phyloP scores from a whole-genome alignment of 2,797 vertebrate genomes.

The Rhinophrynus dorsalis region DNA sequence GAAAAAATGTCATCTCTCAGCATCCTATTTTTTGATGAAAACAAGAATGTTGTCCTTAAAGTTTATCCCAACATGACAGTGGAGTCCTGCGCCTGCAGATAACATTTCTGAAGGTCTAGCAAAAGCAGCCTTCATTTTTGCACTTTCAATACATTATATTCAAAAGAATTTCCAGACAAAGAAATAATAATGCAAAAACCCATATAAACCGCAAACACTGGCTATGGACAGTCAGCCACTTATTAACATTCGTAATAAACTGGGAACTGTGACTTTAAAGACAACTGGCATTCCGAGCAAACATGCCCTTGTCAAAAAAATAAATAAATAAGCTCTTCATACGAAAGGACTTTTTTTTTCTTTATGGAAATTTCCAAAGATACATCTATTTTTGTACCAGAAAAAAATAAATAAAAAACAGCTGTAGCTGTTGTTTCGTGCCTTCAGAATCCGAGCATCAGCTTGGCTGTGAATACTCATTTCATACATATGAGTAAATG shows the following conservation, averaged over 20 bases:
- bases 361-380: constrained; percentile 6
- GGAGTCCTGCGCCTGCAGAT: constrained; percentile 94
- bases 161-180: constrained; percentile 13
- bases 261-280: not conserved
- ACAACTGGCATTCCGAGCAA: not conserved
- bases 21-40: constrained; percentile 94
- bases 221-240: constrained; percentile 3
- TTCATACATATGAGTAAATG: constrained; percentile 16
- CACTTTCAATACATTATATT: constrained; percentile 65
- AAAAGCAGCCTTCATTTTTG: constrained; percentile 59
- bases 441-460: constrained; percentile 19
- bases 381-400: constrained; percentile 40
- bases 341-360: constrained; percentile 2
- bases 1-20: constrained; percentile 96
- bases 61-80: constrained; percentile 98
- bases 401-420: constrained; percentile 18
- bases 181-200: not conserved
- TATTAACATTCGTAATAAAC: constrained; percentile 8
- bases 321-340: constrained; percentile 14
- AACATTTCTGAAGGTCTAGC: constrained; percentile 56
- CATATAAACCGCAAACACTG: constrained; percentile 24
- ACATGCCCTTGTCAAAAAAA: not conserved
- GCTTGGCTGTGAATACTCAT: not conserved
- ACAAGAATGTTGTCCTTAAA: constrained; percentile 94
- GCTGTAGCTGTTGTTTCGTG: constrained; percentile 20